Percentiles rank a stretch among this genome's conserved stretches.
phyloP scores from a whole-genome alignment of 2,888 invertebrate genomes.

The Leptinotarsa juncta region DNA sequence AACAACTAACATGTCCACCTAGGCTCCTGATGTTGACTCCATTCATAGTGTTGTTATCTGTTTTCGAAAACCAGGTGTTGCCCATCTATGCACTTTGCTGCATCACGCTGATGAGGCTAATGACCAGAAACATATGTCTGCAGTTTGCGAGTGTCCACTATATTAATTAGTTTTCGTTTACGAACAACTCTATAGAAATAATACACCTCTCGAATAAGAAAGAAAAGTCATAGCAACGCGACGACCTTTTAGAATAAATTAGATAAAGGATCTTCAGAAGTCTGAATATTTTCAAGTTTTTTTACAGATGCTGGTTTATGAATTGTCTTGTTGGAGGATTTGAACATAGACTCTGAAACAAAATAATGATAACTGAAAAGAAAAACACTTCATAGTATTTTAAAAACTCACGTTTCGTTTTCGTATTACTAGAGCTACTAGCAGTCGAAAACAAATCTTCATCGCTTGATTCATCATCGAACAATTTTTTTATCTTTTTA shows the following conservation, averaged over 20 bases:
- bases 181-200: no score
- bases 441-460: constrained; percentile 55
- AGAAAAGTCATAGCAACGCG: no score
- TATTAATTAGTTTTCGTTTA: no score
- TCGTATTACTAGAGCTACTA: constrained; percentile 23
- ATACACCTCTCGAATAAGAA: no score
- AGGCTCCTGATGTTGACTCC: no score
- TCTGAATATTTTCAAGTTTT: constrained; percentile 57
- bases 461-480: constrained; percentile 56
- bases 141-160: no score
- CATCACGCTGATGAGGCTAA: no score
- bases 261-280: constrained; percentile 57
- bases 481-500: constrained; percentile 38
- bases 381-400: neutral
- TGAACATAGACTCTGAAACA: constrained; percentile 31
- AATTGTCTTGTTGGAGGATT: constrained; percentile 47
- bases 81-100: no score
- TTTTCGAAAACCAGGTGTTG: no score
- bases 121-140: no score
- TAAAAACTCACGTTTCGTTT: constrained; percentile 35
- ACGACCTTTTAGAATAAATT: constrained; percentile 47
- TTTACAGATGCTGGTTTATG: constrained; percentile 50
- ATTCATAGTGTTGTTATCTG: no score
- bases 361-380: neutral
- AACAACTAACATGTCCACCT: no score